Base-by-base conservation (phyloP, 23 tunicate species). In the Styela clava region DNA sequence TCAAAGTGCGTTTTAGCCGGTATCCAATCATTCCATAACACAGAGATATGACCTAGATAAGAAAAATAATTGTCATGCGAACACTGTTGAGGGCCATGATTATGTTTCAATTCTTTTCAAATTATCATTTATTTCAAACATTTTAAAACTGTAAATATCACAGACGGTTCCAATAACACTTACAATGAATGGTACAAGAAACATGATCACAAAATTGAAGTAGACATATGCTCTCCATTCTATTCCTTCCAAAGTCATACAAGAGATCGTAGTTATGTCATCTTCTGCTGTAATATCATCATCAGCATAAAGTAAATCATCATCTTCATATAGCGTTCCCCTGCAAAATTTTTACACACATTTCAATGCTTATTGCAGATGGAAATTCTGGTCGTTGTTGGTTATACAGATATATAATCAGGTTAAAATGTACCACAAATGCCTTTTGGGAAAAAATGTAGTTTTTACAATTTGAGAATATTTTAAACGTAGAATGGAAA, bases 151-250 rank as follows among this genome's bases (percentile, higher is more conserved):
- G n/a, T n/a, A n/a, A n/a, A n/a, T n/a, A n/a, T n/a, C n/a, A n/a
- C n/a, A n/a, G n/a, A n/a, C n/a, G n/a, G n/a, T n/a, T n/a, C n/a
- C n/a, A n/a, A n/a, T n/a, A 26, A n/a, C 32, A 22, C 70, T 62
- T 24, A 24, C 82, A 23, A 67, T 64, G 7, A 28, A 80, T 80
- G 32, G 68, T 20, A 18, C 84, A 63, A 73, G 63, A 64, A 67
- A 72, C 67, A 21, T 33, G 20, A 33, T 64, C 24, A 72, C 67
- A 64, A 19, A 80, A 52, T 73, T 80, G 74, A 80, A 80, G 31
- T 33, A 65, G 32, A 67, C 24, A 12, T 21, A 23, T 24, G 34
- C 35, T 20, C 3, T 7, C 34, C 35, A 20, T 78, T 25, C 56
- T 5, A 78, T 20, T 61, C 22, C 70, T 61, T 78, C 62, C 80